Evolutionary conservation across 2,888 invertebrate genomes (phyloP), one percentile per base, ranked within the genome.

Genomic region (Notodonta dromedarius): DNA sequence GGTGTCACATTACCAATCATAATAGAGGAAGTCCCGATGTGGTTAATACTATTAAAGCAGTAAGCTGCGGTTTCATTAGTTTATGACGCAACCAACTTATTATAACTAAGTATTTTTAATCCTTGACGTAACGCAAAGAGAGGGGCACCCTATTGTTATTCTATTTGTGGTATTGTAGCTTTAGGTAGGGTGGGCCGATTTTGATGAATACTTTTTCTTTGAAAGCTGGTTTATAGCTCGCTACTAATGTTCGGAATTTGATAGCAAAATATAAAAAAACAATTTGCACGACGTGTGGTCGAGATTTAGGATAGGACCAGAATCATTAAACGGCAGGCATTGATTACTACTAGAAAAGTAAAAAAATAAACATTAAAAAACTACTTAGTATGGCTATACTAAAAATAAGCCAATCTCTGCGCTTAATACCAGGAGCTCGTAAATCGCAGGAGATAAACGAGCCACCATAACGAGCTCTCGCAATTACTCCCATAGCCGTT

Each of bases 401-500:
- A 55, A 59, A 55, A 39, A 59, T 24, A 35, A 53, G 46, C 42
- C 40, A 46, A 56, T 61, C 39, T 63, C 60, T 35, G 24, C 48
- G 44, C 50, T 55, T 55, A 54, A 66, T 73, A 73, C 73, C 46
- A 78, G 72, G 70, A 50, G 35, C 57, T 13, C 71, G 77, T 78
- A 76, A 73, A 70, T 67, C 42, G 58, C 44, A 52, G n/a, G 61
- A 71, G 66, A 77, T 71, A 64, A 69, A 65, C 59, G 62, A 32
- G 55, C 24, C 55, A 53, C 60, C 54, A 61, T 61, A 60, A 69
- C 68, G 66, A 64, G 67, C 68, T 57, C 50, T 69, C 35, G 66
- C 69, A 77, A 76, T 76, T 72, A 76, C 67, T 57, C 62, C 65
- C 42, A 54, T 60, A 63, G 58, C 63, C 32, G 65, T 61, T 70